Conservation (phyloP, 2,888 invertebrate genomes). For the Chaetogeoica ovagalla region DNA sequence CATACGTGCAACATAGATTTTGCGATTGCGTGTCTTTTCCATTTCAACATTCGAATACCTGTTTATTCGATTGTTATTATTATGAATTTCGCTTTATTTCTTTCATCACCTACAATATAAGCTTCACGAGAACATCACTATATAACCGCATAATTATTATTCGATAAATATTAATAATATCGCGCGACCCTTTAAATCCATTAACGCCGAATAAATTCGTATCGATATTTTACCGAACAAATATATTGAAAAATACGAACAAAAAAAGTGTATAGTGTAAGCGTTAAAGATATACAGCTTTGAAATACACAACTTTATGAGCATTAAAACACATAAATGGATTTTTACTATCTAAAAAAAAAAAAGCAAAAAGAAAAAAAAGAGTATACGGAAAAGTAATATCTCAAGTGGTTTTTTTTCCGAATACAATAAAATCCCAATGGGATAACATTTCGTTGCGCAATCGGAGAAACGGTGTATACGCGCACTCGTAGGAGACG, state of each 20-base stretch:
- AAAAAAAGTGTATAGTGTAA: neutral
- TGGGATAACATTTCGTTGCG: slow-evolving; percentile 43
- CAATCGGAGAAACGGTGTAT: slow-evolving; percentile 42
- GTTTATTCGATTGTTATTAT: slow-evolving; percentile 25
- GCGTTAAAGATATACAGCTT: neutral
- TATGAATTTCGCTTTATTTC: neutral
- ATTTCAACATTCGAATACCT: slow-evolving; percentile 9
- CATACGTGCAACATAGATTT: neutral
- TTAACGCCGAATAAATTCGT: slow-evolving; percentile 4
- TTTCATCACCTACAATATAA: neutral
- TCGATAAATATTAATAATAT: slow-evolving; percentile 5
- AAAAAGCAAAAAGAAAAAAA: slow-evolving; percentile 2
- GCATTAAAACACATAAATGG: slow-evolving; percentile 38
- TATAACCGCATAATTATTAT: neutral
- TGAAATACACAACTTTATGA: slow-evolving; percentile 31
- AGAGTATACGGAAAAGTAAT: slow-evolving; percentile 29
- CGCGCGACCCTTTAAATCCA: slow-evolving; percentile 7
- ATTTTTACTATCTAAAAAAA: slow-evolving; percentile 39
- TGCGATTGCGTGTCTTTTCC: neutral
- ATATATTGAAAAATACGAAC: neutral
- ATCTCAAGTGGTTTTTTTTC: slow-evolving; percentile 46
- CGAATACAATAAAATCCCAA: slow-evolving; percentile 45
- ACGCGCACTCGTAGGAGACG: slow-evolving; percentile 39
- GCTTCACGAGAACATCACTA: neutral
- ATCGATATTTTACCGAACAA: slow-evolving; percentile 1